phyloP scores from a whole-genome alignment of 2,797 vertebrate species.

The Sebastes vulpes region DNA sequence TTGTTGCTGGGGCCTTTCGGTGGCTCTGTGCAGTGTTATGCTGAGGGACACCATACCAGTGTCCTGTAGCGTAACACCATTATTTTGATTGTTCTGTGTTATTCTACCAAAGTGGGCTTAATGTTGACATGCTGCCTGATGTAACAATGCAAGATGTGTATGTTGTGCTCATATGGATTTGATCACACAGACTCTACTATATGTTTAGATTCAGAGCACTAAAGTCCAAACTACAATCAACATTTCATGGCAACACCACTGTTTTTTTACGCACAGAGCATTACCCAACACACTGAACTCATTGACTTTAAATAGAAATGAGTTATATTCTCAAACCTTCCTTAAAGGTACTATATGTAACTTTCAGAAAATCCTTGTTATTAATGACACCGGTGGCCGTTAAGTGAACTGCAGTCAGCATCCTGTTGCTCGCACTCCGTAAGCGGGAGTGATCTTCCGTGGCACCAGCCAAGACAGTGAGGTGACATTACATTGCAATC shows the following conservation, averaged over 20 bases:
- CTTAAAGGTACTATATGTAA: neutral
- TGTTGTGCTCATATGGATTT: neutral
- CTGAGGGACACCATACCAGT: constrained; percentile 10
- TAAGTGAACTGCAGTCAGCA: too few relatives aligned
- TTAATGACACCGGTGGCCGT: too few relatives aligned
- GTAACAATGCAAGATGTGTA: neutral
- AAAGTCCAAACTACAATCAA: neutral
- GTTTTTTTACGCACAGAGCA: neutral
- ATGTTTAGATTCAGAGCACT: neutral
- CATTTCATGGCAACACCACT: neutral
- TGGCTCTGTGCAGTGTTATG: neutral
- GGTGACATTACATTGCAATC: too few relatives aligned
- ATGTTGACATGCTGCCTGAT: neutral
- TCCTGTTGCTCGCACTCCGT: too few relatives aligned
- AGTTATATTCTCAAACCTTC: neutral
- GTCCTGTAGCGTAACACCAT: neutral
- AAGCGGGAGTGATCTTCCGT: too few relatives aligned
- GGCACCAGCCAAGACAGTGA: too few relatives aligned
- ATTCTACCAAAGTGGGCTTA: neutral
- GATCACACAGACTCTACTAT: neutral
- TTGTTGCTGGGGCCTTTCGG: neutral
- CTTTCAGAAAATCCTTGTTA: too few relatives aligned
- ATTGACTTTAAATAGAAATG: neutral
- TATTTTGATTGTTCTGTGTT: neutral
- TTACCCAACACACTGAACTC: neutral